These are phyloP conservation scores for Apocrypta bakeri DNA, from an alignment of 1,140 invertebrate species.

Conservation along the genomic window DNA sequence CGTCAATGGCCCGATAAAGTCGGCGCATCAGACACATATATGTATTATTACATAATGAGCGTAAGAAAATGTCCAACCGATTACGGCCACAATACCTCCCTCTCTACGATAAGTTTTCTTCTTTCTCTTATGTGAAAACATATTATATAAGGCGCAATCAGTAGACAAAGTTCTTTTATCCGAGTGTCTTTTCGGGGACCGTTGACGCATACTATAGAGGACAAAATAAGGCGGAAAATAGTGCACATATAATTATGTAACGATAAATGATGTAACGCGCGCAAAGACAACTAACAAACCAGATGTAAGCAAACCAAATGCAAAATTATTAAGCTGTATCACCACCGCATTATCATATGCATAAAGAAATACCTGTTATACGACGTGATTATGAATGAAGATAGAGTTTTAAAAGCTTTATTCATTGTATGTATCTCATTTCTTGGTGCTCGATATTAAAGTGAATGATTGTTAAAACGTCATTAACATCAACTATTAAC, in stretches of 20 bases:
- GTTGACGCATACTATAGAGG: not conserved
- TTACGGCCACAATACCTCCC: not conserved
- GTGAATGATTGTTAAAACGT: conserved; percentile 43
- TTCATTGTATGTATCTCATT: conserved; percentile 39
- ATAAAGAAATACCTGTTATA: not conserved
- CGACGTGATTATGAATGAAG: not conserved
- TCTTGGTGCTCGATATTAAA: conserved; percentile 46
- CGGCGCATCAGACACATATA: not conserved
- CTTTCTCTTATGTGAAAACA: not conserved
- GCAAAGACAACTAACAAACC: conserved; percentile 3
- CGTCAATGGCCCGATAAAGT: conserved; percentile 8
- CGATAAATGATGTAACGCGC: conserved; percentile 4
- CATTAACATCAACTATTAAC: conserved; percentile 37
- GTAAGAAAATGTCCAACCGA: not conserved
- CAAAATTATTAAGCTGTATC: not conserved
- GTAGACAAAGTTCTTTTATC: not conserved
- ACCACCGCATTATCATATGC: not conserved
- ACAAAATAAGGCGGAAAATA: not conserved
- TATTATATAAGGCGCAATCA: not conserved
- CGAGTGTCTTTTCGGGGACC: not conserved
- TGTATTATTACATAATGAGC: not conserved
- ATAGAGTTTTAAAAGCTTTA: not conserved
- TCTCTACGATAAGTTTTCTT: not conserved
- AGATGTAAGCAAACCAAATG: conserved; percentile 5
- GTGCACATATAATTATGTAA: conserved; percentile 1